Evolutionary conservation across 1,140 invertebrate species (phyloP).

Genomic region (Drosophila quadrilineata): DNA sequence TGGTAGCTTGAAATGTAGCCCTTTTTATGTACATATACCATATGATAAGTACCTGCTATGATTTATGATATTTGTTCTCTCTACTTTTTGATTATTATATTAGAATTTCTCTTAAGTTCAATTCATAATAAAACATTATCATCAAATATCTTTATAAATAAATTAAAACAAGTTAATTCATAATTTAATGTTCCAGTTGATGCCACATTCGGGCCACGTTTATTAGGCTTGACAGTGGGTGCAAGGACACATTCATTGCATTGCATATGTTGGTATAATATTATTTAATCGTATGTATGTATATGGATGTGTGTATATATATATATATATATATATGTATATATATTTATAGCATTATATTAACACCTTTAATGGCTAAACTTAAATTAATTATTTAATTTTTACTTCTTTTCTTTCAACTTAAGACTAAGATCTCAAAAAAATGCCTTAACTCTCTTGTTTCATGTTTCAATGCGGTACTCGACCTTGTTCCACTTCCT

Average conservation of each 20-base stretch:
- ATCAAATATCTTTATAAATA: too few species aligned
- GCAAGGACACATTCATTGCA: too few species aligned
- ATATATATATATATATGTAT: constrained; percentile 1
- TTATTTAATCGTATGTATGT: constrained; percentile 4
- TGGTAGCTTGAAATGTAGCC: too few species aligned
- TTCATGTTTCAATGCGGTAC: constrained; percentile 6
- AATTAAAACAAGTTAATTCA: neutral
- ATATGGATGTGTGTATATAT: neutral
- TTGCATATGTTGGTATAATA: neutral
- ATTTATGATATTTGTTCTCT: too few species aligned
- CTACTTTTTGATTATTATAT: too few species aligned
- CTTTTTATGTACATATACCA: too few species aligned
- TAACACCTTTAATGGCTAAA: constrained; percentile 51
- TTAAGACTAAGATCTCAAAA: constrained; percentile 33
- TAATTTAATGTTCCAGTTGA: constrained; percentile 14
- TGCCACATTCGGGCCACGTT: constrained; percentile 26
- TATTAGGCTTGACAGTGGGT: too few species aligned
- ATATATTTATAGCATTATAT: constrained; percentile 18
- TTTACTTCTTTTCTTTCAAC: constrained; percentile 48
- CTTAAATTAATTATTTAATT: constrained; percentile 56
- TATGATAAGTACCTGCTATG: too few species aligned
- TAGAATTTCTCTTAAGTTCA: too few species aligned
- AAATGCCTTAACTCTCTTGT: constrained; percentile 58
- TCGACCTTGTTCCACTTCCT: too few species aligned
- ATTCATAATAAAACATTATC: too few species aligned